Evolutionary conservation across 2,888 invertebrate genomes (phyloP).

Genomic region (Drosophila tripunctata): DNA sequence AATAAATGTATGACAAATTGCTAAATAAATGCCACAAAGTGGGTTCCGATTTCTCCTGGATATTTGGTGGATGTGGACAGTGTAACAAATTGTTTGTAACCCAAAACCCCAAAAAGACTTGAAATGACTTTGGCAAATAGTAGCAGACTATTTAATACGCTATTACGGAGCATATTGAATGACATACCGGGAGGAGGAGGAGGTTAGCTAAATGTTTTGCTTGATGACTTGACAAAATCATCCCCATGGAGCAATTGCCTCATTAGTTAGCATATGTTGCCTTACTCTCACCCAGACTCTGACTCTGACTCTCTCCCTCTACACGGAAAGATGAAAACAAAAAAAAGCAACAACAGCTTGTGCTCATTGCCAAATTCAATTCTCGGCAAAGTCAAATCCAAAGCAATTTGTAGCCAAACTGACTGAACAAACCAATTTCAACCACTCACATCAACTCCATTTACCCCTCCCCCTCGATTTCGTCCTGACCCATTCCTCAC

Average conservation of each 20-base stretch:
- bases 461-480: slow-evolving; percentile 1
- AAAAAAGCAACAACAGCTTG: slow-evolving; percentile 73
- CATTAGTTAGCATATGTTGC: slow-evolving; percentile 84
- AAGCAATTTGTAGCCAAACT: slow-evolving; percentile 65
- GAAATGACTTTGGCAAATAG: slow-evolving; percentile 73
- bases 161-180: slow-evolving; percentile 82
- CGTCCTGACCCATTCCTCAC: neutral
- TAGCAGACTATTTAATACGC: slow-evolving; percentile 81
- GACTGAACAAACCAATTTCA: slow-evolving; percentile 36
- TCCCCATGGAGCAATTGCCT: slow-evolving; percentile 57
- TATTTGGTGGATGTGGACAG: slow-evolving; percentile 22
- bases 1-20: slow-evolving; percentile 78
- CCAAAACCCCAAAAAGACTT: slow-evolving; percentile 58
- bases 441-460: slow-evolving; percentile 21
- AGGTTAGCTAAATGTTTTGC: neutral
- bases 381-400: slow-evolving; percentile 61
- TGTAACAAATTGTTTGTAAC: slow-evolving; percentile 60
- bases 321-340: neutral
- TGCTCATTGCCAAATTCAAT: slow-evolving; percentile 78
- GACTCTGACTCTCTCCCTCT: neutral
- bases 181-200: slow-evolving; percentile 39
- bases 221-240: slow-evolving; percentile 29
- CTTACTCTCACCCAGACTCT: neutral
- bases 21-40: slow-evolving; percentile 68
- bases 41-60: slow-evolving; percentile 44